Evolutionary conservation across 2,797 vertebrate genomes (phyloP).

Genomic region (Tolypeutes matacus): DNA sequence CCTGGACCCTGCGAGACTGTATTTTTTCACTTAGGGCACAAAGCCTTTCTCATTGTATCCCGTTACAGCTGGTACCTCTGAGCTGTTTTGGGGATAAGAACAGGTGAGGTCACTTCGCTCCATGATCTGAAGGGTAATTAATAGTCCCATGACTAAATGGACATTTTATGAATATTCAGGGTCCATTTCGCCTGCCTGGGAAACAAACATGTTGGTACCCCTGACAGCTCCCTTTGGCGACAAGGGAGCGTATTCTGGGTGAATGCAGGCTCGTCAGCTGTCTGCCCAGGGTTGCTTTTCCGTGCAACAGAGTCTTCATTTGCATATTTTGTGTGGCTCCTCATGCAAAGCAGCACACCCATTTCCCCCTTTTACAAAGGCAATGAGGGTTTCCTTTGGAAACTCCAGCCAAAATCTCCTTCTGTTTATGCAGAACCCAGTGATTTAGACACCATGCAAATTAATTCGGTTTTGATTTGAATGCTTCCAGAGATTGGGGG

Average conservation of each 20-base stretch:
- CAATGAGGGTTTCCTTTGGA: conserved; percentile 88
- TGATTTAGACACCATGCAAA: conserved; percentile 89
- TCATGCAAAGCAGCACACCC: conserved; percentile 94
- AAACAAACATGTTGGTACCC: conserved; percentile 86
- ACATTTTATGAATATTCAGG: conserved; percentile 91
- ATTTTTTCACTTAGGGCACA: conserved; percentile 66
- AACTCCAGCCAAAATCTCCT: conserved; percentile 84
- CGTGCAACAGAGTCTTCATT: conserved; percentile 93
- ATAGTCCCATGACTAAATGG: conserved; percentile 88
- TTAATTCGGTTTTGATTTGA: conserved; percentile 83
- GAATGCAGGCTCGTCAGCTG: conserved; percentile 90
- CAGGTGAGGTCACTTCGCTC: conserved; percentile 87
- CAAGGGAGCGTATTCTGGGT: conserved; percentile 81
- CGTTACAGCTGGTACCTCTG: conserved; percentile 77
- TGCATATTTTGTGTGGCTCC: conserved; percentile 93
- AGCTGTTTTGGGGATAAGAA: conserved; percentile 74
- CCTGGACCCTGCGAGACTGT: conserved; percentile 65
- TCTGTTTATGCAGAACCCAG: conserved; percentile 87
- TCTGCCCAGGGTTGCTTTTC: conserved; percentile 89
- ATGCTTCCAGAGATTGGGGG: conserved; percentile 80
- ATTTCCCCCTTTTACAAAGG: conserved; percentile 89
- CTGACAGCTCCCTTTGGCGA: conserved; percentile 84
- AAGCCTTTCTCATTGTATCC: conserved; percentile 68
- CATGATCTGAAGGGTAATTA: conserved; percentile 88
- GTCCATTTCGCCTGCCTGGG: conserved; percentile 87